Conservation (phyloP, 2,888 invertebrate species). For the Eupithecia tripunctaria region DNA sequence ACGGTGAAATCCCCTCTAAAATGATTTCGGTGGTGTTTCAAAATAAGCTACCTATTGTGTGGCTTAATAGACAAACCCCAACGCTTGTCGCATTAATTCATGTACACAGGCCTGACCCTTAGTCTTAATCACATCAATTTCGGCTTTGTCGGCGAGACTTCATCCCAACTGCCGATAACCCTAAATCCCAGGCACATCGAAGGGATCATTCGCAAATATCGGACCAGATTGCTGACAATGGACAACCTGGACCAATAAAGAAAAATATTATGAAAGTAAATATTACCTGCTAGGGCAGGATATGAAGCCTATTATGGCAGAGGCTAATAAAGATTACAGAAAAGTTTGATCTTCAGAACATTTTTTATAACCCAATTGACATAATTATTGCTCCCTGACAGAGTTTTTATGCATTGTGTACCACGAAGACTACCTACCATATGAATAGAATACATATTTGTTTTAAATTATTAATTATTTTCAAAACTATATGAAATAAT, state of each 20-base stretch:
- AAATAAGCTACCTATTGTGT: neutral
- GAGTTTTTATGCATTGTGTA: too few relatives aligned
- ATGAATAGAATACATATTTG: too few relatives aligned
- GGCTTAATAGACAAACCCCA: slow-evolving; percentile 1
- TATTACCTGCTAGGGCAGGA: neutral
- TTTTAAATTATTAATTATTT: neutral
- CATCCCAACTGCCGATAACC: slow-evolving; percentile 30
- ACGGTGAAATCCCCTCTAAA: too few relatives aligned
- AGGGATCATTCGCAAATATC: slow-evolving; percentile 18
- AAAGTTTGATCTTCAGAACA: neutral
- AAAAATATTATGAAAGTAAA: slow-evolving; percentile 4
- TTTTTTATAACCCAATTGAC: neutral
- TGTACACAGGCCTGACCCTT: slow-evolving; percentile 13
- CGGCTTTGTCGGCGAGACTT: slow-evolving; percentile 19
- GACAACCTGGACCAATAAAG: neutral
- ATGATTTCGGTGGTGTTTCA: neutral
- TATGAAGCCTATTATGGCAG: neutral
- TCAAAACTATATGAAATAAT: neutral
- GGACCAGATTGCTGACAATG: slow-evolving; percentile 7
- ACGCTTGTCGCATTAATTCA: slow-evolving; percentile 18
- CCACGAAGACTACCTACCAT: too few relatives aligned
- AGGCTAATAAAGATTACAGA: neutral
- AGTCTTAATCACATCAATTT: slow-evolving; percentile 20
- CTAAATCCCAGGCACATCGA: slow-evolving; percentile 25
- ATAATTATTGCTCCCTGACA: too few relatives aligned